phyloP scores from a whole-genome alignment of 2,797 vertebrate species.

The Neomorphus geoffroyi region DNA sequence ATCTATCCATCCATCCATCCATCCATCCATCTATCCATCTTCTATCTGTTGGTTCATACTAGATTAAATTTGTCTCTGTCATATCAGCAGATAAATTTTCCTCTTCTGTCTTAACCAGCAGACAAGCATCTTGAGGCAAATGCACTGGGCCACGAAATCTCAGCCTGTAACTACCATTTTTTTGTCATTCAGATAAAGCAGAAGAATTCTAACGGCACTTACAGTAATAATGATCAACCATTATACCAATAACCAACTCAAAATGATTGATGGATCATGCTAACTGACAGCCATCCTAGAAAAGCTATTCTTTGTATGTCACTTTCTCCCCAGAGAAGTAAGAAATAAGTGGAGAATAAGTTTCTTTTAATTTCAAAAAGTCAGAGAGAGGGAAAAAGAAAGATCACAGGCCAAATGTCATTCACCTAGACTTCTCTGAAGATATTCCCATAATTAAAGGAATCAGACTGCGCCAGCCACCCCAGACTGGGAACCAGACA shows the following conservation, averaged over 20 bases:
- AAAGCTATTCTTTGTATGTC: slow-evolving; percentile 4
- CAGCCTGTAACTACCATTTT: background rate
- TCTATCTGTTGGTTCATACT: background rate
- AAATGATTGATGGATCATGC: slow-evolving; percentile 32
- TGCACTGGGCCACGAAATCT: background rate
- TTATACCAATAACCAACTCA: slow-evolving; percentile 9
- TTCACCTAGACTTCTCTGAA: background rate
- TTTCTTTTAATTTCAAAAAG: background rate
- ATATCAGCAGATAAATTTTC: background rate
- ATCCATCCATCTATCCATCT: background rate
- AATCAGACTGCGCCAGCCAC: background rate
- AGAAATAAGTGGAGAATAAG: background rate
- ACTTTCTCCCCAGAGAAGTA: background rate
- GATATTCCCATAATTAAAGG: background rate
- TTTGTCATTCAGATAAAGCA: background rate
- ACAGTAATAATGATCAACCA: background rate
- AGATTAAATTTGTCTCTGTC: background rate
- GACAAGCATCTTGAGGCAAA: background rate
- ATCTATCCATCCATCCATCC: background rate
- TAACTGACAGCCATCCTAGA: slow-evolving; percentile 24
- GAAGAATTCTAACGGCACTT: background rate
- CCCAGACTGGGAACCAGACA: background rate
- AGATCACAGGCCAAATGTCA: background rate
- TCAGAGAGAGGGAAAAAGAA: background rate
- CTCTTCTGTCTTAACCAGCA: background rate